Evolutionary conservation across 2,797 vertebrate genomes (phyloP), one percentile per base, ranked within the genome.

Genomic region (Chloroceryle amazona): DNA sequence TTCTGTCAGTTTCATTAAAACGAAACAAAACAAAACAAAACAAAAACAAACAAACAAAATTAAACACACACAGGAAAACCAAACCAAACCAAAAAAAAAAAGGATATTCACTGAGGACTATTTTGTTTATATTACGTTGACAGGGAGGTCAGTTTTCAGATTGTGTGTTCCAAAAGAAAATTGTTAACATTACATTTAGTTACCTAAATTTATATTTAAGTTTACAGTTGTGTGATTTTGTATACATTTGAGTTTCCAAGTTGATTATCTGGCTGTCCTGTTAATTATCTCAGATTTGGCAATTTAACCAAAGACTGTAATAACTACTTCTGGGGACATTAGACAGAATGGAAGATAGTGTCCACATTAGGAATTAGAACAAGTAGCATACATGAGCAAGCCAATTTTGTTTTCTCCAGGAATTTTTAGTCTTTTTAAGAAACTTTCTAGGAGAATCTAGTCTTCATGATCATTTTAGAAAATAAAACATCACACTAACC

Each of bases 41-140:
- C 23, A 10, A 41, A 12, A 21, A 23, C 9, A 37, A 37, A 37
- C 9, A 10, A 10, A 37, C 9, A 37, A 37, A 21, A 23, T n/a
- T n/a, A n/a, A n/a, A n/a, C n/a, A n/a, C n/a, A n/a, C n/a, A n/a
- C n/a, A n/a, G n/a, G n/a, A n/a, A n/a, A n/a, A n/a, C n/a, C n/a
- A n/a, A n/a, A n/a, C n/a, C n/a, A n/a, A n/a, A n/a, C n/a, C n/a
- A 28, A 8, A 21, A 16, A 11, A 1, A 17, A 33, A 12, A 3
- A 5, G 1, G 7, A 7, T 33, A 70, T 66, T 44, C 62, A 65
- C 22, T 52, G 28, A 9, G 7, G 25, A 12, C 12, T 62, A 28
- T 80, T 79, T 78, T 88, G 4, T 47, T 87, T 58, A 52, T 14
- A 29, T 63, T 84, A n/a, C 2, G 31, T 51, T 79, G 31, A 31